Conservation (phyloP, 2,113 vertebrate genomes). For the Pogona vitticeps region DNA sequence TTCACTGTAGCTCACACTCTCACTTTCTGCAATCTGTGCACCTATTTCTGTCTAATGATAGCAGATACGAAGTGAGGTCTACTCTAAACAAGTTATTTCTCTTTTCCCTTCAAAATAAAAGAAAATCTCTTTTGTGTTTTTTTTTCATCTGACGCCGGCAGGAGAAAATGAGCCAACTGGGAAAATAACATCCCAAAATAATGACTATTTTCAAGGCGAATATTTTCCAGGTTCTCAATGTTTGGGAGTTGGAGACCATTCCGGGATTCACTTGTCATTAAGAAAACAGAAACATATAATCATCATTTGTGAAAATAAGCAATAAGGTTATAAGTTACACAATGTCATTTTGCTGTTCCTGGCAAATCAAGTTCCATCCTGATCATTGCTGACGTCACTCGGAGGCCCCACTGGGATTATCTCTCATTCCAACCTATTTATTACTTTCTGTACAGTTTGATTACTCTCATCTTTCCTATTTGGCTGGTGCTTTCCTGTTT, state of each 20-base stretch:
- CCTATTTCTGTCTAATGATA: neutral
- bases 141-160: constrained; percentile 8
- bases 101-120: neutral
- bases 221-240: constrained; percentile 44
- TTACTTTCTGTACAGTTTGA: constrained; percentile 10
- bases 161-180: constrained; percentile 41
- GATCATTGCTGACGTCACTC: constrained; percentile 19
- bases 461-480: constrained; percentile 10
- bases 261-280: constrained; percentile 14
- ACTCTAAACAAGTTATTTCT: neutral
- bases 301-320: constrained; percentile 36
- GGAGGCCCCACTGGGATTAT: neutral
- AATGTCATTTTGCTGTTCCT: constrained; percentile 16
- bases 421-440: constrained; percentile 13
- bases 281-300: constrained; percentile 22
- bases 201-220: constrained; percentile 15
- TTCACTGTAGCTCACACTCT: neutral
- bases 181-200: constrained; percentile 23
- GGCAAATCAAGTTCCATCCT: neutral
- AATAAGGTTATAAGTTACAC: constrained; percentile 2
- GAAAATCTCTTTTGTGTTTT: constrained; percentile 2
- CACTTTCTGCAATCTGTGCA: neutral
- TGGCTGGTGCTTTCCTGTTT: neutral
- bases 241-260: constrained; percentile 7
- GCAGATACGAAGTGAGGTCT: neutral